phyloP scores from a whole-genome alignment of 2,797 vertebrate genomes.

The Thripadectes ignobilis region DNA sequence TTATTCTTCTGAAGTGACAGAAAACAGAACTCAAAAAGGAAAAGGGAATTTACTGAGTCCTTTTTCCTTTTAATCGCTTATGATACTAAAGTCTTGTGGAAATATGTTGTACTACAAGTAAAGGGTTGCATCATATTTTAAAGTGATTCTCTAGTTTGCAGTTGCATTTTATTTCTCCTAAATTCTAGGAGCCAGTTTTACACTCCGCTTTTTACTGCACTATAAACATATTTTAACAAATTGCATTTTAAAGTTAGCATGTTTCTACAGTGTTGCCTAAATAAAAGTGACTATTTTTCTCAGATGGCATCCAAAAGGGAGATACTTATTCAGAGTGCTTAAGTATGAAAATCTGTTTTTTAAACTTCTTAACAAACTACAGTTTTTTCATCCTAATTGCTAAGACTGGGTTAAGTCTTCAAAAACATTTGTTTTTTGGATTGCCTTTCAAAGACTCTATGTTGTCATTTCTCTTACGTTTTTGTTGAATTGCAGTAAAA shows the following conservation, averaged over 20 bases:
- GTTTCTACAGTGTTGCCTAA: not conserved
- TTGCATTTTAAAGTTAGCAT: constrained; percentile 2
- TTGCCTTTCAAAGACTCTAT: not conserved
- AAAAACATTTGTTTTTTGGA: not conserved
- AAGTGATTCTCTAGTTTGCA: not conserved
- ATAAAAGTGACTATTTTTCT: not conserved
- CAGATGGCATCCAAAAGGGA: not conserved
- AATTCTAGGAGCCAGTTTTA: not conserved
- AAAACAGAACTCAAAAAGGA: not conserved
- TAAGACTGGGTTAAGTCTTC: not conserved
- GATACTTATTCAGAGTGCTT: not conserved
- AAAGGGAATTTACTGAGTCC: not conserved
- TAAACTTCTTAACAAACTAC: not conserved
- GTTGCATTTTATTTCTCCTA: not conserved
- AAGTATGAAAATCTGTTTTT: not conserved
- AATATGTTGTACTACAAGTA: not conserved
- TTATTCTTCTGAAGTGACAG: not conserved
- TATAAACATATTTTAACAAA: not conserved
- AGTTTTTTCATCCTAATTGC: not conserved
- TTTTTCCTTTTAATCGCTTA: not conserved
- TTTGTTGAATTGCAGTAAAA: not conserved
- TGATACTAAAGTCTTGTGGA: not conserved
- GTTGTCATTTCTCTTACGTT: not conserved
- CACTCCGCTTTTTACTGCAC: not conserved
- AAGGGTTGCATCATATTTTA: not conserved